phyloP scores from a whole-genome alignment of 2,888 invertebrate genomes.

The Callyntrura guangdongensis region DNA sequence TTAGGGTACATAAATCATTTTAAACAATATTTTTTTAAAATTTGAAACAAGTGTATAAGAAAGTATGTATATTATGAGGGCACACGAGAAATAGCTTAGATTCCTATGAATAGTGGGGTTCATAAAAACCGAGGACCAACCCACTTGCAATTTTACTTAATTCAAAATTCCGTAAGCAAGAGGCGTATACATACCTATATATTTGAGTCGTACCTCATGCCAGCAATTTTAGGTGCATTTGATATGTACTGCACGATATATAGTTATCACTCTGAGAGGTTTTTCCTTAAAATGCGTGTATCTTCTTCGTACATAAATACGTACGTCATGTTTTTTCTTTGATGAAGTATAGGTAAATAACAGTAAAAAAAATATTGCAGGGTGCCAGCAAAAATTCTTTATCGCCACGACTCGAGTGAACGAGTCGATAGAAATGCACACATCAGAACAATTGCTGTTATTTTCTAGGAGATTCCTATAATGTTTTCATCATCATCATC shows the following conservation, averaged over 20 bases:
- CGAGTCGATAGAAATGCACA: not conserved
- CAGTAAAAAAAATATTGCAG: constrained; percentile 27
- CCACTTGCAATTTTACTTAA: constrained; percentile 49
- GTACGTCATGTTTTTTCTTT: not conserved
- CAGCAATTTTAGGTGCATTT: too few species aligned
- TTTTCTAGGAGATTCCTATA: not conserved
- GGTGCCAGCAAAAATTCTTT: not conserved
- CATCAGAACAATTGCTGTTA: not conserved
- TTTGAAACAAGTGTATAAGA: not conserved
- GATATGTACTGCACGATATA: too few species aligned
- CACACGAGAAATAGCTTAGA: not conserved
- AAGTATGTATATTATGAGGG: not conserved
- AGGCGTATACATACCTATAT: not conserved
- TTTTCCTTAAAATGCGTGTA: not conserved
- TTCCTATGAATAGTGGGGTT: not conserved
- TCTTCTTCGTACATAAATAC: not conserved
- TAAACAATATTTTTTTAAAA: constrained; percentile 19
- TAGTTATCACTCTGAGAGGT: not conserved
- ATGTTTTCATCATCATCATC: not conserved
- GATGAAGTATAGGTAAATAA: not conserved
- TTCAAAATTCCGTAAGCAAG: constrained; percentile 13
- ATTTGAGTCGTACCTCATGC: not conserved
- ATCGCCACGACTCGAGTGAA: not conserved
- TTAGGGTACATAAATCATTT: constrained; percentile 40
- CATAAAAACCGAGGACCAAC: constrained; percentile 45